A percentile compares a stretch with the other conserved stretches of the same genome.
phyloP scores from a whole-genome alignment of 2,797 vertebrate species.

The Capromys pilorides region DNA sequence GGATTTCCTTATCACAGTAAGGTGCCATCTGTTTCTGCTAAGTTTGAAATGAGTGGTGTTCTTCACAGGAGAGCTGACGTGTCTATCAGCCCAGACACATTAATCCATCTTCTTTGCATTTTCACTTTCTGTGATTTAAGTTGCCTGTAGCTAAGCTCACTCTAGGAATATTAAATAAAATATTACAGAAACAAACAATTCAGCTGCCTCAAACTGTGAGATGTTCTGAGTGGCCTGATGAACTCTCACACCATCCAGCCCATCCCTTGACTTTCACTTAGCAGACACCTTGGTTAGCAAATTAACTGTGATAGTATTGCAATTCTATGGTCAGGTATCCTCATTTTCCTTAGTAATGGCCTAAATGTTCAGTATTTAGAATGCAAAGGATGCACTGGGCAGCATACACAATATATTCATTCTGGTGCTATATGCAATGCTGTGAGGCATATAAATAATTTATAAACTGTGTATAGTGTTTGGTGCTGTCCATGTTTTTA shows the following conservation, averaged over 20 bases:
- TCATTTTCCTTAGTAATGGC: background rate
- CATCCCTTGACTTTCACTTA: background rate
- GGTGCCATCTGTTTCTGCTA: background rate
- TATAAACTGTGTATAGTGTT: background rate
- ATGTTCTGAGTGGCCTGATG: background rate
- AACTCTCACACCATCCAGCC: no score
- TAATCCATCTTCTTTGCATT: rapidly evolving
- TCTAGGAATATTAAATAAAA: background rate
- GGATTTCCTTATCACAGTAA: background rate
- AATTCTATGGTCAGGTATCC: background rate
- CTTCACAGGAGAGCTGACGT: background rate
- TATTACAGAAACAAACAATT: background rate
- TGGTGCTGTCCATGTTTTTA: background rate
- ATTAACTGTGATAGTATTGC: background rate
- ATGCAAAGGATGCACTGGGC: background rate
- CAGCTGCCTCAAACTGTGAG: background rate
- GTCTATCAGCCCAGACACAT: background rate
- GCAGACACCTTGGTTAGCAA: background rate
- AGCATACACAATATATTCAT: background rate
- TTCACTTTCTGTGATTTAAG: background rate
- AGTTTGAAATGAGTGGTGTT: background rate
- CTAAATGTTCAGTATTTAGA: no score
- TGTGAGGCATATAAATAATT: no score
- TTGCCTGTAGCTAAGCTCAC: background rate
- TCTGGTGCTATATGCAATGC: background rate